phyloP scores from a whole-genome alignment of 1,140 invertebrate genomes.

The Nymphalis io region DNA sequence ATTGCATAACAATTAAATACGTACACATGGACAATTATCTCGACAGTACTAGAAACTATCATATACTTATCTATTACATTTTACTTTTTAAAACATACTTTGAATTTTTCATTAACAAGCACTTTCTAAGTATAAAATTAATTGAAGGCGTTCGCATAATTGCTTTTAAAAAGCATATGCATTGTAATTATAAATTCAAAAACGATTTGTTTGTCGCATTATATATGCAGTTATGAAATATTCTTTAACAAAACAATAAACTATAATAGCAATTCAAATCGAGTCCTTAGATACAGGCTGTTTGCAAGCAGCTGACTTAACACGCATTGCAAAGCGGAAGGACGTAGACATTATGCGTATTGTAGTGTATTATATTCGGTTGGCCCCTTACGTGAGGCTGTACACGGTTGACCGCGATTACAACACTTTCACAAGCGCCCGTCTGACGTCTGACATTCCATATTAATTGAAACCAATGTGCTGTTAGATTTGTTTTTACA shows the following conservation, averaged over 20 bases:
- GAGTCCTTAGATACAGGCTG: neutral
- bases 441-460: conserved; percentile 24
- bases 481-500: conserved; percentile 8
- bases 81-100: neutral
- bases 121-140: no score
- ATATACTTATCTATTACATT: neutral
- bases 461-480: conserved; percentile 22
- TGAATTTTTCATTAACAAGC: no score
- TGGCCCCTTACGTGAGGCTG: conserved; percentile 17
- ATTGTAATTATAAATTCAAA: neutral
- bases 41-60: neutral
- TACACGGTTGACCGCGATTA: conserved; percentile 33
- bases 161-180: neutral
- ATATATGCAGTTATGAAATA: neutral
- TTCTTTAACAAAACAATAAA: neutral
- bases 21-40: neutral
- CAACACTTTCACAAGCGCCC: conserved; percentile 36
- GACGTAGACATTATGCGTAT: conserved; percentile 15
- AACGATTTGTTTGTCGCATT: neutral
- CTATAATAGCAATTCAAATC: neutral
- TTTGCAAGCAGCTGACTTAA: conserved; percentile 13
- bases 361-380: conserved; percentile 21
- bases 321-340: conserved; percentile 15
- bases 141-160: neutral
- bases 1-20: conserved; percentile 11